A percentile compares a stretch with the other conserved stretches of the same genome.
Evolutionary conservation across 2,888 invertebrate species (phyloP).

Genomic region (Diplolepis rosae): DNA sequence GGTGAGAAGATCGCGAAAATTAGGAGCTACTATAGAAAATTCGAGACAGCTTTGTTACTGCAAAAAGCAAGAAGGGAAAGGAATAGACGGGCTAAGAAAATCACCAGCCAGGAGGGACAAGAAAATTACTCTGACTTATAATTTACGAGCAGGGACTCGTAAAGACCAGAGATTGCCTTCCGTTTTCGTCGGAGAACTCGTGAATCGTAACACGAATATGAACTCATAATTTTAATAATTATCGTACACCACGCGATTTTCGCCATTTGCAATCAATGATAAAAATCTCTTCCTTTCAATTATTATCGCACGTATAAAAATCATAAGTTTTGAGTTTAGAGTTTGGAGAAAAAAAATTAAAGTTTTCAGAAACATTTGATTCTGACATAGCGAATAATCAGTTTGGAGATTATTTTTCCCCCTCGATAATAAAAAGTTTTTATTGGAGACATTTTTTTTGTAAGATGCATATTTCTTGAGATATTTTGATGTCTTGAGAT

Average conservation of each 20-base stretch:
- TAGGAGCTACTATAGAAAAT: background rate
- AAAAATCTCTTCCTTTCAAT: constrained; percentile 29
- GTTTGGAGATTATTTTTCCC: too few species aligned
- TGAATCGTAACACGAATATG: constrained; percentile 31
- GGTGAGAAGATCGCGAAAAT: constrained; percentile 9
- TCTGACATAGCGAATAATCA: too few species aligned
- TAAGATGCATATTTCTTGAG: background rate
- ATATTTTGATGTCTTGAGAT: too few species aligned
- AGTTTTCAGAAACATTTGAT: too few species aligned
- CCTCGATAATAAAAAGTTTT: too few species aligned
- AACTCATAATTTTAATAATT: constrained; percentile 30
- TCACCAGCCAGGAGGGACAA: constrained; percentile 14
- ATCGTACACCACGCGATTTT: constrained; percentile 26
- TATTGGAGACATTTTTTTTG: too few species aligned
- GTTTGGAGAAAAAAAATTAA: background rate
- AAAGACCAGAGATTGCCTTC: constrained; percentile 29
- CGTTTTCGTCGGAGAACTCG: constrained; percentile 14
- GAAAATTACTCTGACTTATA: constrained; percentile 31
- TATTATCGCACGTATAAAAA: constrained; percentile 29
- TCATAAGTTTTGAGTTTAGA: constrained; percentile 24
- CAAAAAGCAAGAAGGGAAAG: background rate
- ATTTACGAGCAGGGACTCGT: constrained; percentile 24
- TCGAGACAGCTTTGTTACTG: background rate
- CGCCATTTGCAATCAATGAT: constrained; percentile 19
- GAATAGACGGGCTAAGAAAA: constrained; percentile 10